These are phyloP conservation scores for Chlorodrepanis virens DNA, from an alignment of 2,113 vertebrate genomes.

Conservation along the genomic window DNA sequence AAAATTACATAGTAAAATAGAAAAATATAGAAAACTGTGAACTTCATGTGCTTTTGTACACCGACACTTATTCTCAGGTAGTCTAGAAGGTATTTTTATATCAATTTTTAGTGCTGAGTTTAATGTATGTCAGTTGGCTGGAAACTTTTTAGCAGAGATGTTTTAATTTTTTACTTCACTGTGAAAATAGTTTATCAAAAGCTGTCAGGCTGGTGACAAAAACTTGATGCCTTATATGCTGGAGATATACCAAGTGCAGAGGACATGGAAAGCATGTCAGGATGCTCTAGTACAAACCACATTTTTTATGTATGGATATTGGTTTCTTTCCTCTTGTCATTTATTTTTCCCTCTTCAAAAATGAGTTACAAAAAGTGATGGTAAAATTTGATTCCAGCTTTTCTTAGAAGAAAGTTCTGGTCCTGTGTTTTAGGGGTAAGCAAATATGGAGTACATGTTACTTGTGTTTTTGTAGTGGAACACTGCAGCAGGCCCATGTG, in stretches of 20 bases:
- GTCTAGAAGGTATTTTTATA: not conserved
- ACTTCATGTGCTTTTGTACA: not conserved
- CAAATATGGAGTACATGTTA: not conserved
- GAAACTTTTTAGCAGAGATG: not conserved
- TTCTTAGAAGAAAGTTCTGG: not conserved
- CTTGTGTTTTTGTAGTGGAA: not conserved
- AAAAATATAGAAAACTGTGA: not conserved
- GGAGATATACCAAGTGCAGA: not conserved
- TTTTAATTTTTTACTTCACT: not conserved
- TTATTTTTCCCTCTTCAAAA: not conserved
- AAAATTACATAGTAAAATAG: not conserved
- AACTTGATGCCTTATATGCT: not conserved
- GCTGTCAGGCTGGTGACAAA: not conserved
- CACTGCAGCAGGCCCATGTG: not conserved
- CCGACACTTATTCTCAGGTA: not conserved
- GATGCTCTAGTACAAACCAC: rapidly evolving
- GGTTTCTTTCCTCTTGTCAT: not conserved
- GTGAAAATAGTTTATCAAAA: not conserved
- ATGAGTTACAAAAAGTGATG: not conserved
- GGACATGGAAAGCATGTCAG: not conserved
- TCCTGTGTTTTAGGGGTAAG: not conserved
- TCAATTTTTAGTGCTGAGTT: not conserved
- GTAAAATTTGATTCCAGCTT: not conserved
- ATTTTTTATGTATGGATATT: not conserved
- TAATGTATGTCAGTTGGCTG: not conserved